Base-by-base conservation (phyloP, 2,888 invertebrate genomes). In the Torymus texanus region DNA sequence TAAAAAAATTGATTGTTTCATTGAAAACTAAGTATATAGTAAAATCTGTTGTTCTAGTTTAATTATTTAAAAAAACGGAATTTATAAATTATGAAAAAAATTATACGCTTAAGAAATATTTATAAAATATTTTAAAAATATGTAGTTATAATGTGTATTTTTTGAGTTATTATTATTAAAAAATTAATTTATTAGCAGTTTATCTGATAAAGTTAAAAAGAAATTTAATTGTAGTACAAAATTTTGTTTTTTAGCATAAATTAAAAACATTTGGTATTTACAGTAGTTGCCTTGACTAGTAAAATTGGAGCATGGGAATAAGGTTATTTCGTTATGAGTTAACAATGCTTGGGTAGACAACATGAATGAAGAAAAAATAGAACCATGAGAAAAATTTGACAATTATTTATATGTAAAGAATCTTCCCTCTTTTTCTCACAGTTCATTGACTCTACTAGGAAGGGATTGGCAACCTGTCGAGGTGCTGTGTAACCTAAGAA, bases 361-460 rank as follows among this genome's bases (percentile, higher is more conserved):
- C 12, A 41, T 12, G 50, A 75, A 56, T n/a, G 14, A 67, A 67
- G 59, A 16, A n/a, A 62, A 71, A 68, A 73, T 18, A 74, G 56
- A 12, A 51, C 13, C 51, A 78, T 18, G 58, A 63, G 63, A 74
- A 74, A 74, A 53, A 58, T 68, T 63, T 21, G 51, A 62, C 0
- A 50, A 61, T 61, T 14, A 67, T 63, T 71, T 72, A 58, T 53
- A 72, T 56, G 50, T 13, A 76, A 62, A 65, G 29, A 62, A 5
- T 62, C 18, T 53, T 62, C n/a, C 29, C 13, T 14, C 51, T 75
- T 65, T 79, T 55, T 79, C 18, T 71, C 1, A 18, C 16, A 78
- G 78, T 75, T 78, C 81, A 65, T 73, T 73, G 81, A 78, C 78
- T 78, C 51, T 75, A 55, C 41, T 16, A 16, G 21, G 21, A 71